These are phyloP conservation scores for Danionella cerebrum DNA, from an alignment of 2,113 vertebrate species.

Conservation along the genomic window DNA sequence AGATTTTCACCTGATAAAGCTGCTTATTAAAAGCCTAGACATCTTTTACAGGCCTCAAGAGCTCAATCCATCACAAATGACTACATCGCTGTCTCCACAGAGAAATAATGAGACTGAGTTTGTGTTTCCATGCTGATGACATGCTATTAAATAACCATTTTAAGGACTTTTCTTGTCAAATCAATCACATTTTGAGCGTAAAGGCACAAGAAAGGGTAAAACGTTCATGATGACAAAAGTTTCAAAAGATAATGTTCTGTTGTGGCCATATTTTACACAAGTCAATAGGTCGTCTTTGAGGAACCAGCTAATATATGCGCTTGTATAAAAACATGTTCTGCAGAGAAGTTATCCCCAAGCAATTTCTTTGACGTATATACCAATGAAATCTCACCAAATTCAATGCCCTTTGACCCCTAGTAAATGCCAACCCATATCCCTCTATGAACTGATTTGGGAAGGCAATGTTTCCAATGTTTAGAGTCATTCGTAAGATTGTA, in stretches of 20 bases:
- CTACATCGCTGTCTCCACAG: not conserved
- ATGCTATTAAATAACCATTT: not conserved
- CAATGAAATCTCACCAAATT: not conserved
- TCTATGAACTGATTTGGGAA: constrained; percentile 29
- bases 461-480: too few species aligned
- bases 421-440: not conserved
- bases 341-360: not conserved
- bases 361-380: not conserved
- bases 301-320: not conserved
- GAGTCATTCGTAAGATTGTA: constrained; percentile 41
- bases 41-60: not conserved
- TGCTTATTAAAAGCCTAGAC: constrained; percentile 12
- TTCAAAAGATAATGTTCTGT: not conserved
- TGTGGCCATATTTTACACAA: not conserved
- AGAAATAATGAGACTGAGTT: constrained; percentile 14
- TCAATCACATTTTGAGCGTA: not conserved
- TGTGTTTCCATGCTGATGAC: constrained; percentile 1
- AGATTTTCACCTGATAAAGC: constrained; percentile 6
- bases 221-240: not conserved
- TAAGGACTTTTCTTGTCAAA: not conserved
- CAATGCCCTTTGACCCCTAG: not conserved
- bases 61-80: not conserved
- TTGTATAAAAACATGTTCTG: not conserved
- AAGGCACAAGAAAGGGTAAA: not conserved
- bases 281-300: not conserved